These are phyloP conservation scores for Myopa testacea DNA, from an alignment of 2,888 invertebrate species.

Conservation along the genomic window DNA sequence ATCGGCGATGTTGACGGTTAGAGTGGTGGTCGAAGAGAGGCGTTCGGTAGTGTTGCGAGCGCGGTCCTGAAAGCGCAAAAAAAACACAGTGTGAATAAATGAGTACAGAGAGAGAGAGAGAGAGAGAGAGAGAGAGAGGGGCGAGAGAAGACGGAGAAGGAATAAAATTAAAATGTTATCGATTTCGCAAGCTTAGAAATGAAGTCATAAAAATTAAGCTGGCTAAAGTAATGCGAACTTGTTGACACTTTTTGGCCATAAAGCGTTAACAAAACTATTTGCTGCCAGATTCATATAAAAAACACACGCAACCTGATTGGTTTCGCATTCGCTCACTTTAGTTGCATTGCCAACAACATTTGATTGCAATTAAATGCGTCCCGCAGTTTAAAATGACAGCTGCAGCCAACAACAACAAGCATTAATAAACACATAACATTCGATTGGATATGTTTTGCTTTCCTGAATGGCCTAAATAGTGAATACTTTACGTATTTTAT, in stretches of 20 bases:
- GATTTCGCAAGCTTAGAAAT: not conserved
- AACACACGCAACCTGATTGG: not conserved
- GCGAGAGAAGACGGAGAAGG: not conserved
- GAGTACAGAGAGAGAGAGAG: not conserved
- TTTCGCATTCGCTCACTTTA: not conserved
- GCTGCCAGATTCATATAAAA: not conserved
- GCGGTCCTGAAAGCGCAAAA: slow-evolving; percentile 76
- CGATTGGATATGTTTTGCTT: too few species aligned
- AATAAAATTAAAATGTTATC: not conserved
- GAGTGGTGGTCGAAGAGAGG: slow-evolving; percentile 84
- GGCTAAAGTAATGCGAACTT: not conserved
- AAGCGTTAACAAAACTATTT: not conserved
- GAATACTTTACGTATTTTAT: too few species aligned
- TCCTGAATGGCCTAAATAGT: too few species aligned
- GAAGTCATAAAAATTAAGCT: not conserved
- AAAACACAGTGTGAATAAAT: slow-evolving; percentile 5
- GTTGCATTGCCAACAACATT: slow-evolving; percentile 7
- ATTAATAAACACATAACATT: not conserved
- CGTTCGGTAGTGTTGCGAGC: slow-evolving; percentile 82
- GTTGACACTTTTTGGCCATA: slow-evolving; percentile 2
- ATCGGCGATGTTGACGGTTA: slow-evolving; percentile 87
- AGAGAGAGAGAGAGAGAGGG: not conserved
- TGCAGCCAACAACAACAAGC: not conserved
- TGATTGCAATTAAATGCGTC: slow-evolving; percentile 15
- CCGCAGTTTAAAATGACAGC: slow-evolving; percentile 5